Conservation (phyloP, 2,888 invertebrate genomes). For the Cephus runcator region DNA sequence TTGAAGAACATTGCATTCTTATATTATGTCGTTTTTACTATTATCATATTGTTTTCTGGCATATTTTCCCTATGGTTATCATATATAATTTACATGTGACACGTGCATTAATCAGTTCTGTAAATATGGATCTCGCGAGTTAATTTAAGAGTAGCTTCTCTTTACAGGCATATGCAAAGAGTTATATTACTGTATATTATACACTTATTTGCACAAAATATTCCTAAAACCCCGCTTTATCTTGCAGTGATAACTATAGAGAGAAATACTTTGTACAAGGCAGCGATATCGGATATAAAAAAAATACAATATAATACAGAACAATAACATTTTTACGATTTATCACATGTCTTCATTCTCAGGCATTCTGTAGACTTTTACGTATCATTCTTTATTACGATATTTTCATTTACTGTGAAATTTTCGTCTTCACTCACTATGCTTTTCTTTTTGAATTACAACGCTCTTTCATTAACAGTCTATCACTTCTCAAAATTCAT, state of each 20-base stretch:
- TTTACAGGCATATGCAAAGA: not conserved
- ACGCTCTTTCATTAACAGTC: not conserved
- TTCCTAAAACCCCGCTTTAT: not conserved
- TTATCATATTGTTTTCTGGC: not conserved
- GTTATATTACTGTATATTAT: not conserved
- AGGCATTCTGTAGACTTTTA: not conserved
- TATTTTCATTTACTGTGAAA: not conserved
- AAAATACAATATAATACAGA: not conserved
- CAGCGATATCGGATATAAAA: not conserved
- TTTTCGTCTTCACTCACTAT: not conserved
- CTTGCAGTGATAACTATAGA: not conserved
- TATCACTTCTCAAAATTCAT: not conserved
- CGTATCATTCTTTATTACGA: not conserved
- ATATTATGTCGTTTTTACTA: not conserved
- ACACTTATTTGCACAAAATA: not conserved
- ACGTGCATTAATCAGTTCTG: not conserved
- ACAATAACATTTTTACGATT: not conserved
- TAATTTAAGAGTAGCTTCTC: not conserved
- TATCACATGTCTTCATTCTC: not conserved
- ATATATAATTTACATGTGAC: not conserved
- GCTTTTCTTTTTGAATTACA: not conserved
- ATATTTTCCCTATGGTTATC: not conserved
- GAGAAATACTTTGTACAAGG: not conserved
- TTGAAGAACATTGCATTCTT: not conserved
- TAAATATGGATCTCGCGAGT: not conserved